A percentile compares a stretch with the other conserved stretches of the same genome.
phyloP scores from a whole-genome alignment of 1,140 invertebrate genomes.

The Bemisia tabaci region DNA sequence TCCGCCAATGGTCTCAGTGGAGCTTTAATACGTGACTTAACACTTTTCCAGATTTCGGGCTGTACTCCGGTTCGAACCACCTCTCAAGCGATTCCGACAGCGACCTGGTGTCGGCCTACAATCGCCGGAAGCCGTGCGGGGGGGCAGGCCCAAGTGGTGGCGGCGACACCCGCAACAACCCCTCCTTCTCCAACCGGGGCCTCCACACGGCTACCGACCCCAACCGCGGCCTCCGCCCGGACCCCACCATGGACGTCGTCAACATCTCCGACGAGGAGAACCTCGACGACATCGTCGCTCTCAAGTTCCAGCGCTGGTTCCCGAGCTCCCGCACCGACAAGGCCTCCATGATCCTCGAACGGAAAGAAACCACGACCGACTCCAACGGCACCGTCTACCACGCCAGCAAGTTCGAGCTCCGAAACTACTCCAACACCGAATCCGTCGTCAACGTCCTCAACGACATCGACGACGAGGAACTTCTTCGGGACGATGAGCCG shows the following conservation, averaged over 20 bases:
- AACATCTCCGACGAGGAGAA: conserved; percentile 8
- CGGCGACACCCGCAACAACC: neutral
- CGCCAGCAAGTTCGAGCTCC: neutral
- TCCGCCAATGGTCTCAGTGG: too few relatives aligned
- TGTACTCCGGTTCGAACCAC: neutral
- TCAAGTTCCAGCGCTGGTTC: conserved; percentile 27
- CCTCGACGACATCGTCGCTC: conserved; percentile 23
- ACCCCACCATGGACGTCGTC: neutral
- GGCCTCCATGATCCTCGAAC: neutral
- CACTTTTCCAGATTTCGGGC: neutral
- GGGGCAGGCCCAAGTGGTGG: too few relatives aligned
- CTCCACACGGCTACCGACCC: neutral
- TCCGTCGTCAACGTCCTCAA: neutral
- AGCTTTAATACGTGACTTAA: too few relatives aligned
- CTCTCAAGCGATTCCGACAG: neutral
- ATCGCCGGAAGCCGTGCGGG: neutral
- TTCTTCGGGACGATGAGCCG: neutral
- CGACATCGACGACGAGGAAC: neutral
- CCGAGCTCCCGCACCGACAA: conserved; percentile 17
- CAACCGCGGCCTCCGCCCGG: too few relatives aligned
- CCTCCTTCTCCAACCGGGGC: too few relatives aligned
- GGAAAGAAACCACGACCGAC: neutral
- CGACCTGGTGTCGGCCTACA: neutral
- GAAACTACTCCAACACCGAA: neutral
- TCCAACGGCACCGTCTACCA: neutral